Evolutionary conservation across 2,113 vertebrate species (phyloP).

Genomic region (Mormyrus lacerda): DNA sequence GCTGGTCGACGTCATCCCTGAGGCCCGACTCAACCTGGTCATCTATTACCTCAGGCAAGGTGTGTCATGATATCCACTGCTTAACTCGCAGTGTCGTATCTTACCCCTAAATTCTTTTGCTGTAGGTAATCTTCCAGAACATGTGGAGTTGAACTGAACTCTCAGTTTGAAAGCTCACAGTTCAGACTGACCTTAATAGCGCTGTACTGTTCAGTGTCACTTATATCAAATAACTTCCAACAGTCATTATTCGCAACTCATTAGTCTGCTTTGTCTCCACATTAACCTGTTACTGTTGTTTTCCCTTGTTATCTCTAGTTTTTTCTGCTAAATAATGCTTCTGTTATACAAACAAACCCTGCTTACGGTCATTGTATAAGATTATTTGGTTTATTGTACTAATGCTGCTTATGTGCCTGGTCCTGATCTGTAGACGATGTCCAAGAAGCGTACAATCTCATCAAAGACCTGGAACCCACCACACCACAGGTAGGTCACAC

Average conservation of each 20-base stretch:
- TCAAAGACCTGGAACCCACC: slow-evolving; percentile 84
- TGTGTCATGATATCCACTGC: slow-evolving; percentile 35
- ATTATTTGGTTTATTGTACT: neutral
- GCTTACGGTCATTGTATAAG: neutral
- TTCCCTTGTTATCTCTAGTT: neutral
- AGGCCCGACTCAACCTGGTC: slow-evolving; percentile 90
- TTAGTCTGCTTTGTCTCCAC: neutral
- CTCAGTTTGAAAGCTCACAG: neutral
- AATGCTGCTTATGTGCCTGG: neutral
- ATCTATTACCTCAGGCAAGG: slow-evolving; percentile 96
- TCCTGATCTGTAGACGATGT: slow-evolving; percentile 73
- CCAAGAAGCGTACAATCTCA: slow-evolving; percentile 89
- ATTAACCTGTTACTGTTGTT: neutral
- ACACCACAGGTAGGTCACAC: slow-evolving; percentile 75
- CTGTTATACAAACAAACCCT: neutral
- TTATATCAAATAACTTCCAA: neutral
- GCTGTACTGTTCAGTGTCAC: neutral
- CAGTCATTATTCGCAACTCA: neutral
- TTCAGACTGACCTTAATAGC: neutral
- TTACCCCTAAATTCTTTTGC: neutral
- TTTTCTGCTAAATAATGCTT: neutral
- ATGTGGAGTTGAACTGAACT: neutral
- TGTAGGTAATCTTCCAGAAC: neutral
- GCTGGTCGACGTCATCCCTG: slow-evolving; percentile 91
- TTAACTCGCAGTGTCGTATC: neutral